Conservation (phyloP, 2,888 invertebrate genomes). For the Orthonevra nobilis region DNA sequence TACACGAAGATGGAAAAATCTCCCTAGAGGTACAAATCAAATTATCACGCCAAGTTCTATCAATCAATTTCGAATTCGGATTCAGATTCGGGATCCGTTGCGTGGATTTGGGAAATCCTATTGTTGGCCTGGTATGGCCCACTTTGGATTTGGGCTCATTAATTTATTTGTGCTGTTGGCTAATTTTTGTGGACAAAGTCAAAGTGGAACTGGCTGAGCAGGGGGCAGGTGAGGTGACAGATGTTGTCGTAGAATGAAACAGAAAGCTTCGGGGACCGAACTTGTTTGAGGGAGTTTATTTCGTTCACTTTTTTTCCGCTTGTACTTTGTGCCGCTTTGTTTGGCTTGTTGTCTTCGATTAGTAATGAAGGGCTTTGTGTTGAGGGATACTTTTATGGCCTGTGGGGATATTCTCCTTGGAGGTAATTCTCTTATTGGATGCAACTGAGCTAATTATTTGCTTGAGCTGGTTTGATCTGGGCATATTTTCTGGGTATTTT, state of each 20-base stretch:
- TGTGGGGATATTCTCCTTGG: neutral
- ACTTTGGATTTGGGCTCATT: constrained; percentile 50
- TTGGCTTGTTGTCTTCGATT: constrained; percentile 32
- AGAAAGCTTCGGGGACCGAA: constrained; percentile 16
- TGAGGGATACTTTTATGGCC: no score
- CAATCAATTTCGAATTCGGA: constrained; percentile 57
- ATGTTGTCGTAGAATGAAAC: constrained; percentile 34
- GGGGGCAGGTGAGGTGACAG: constrained; percentile 50
- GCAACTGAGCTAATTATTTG: no score
- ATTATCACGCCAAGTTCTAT: constrained; percentile 64
- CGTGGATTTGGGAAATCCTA: constrained; percentile 14
- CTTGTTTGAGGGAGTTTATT: constrained; percentile 1
- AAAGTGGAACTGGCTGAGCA: constrained; percentile 13
- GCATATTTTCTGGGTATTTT: no score
- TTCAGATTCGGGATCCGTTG: constrained; percentile 25
- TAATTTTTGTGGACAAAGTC: constrained; percentile 26
- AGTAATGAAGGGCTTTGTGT: no score
- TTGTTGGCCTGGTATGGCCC: constrained; percentile 16
- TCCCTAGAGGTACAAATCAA: constrained; percentile 62
- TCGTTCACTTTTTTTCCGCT: neutral
- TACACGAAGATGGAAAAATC: constrained; percentile 48
- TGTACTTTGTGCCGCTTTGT: constrained; percentile 3
- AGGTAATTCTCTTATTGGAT: neutral
- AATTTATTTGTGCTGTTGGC: constrained; percentile 49
- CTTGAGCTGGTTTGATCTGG: no score